Percentiles rank a stretch among this genome's conserved stretches.
These are phyloP conservation scores for Drosophila micromelanica DNA, from an alignment of 1,140 invertebrate genomes.

Conservation along the genomic window DNA sequence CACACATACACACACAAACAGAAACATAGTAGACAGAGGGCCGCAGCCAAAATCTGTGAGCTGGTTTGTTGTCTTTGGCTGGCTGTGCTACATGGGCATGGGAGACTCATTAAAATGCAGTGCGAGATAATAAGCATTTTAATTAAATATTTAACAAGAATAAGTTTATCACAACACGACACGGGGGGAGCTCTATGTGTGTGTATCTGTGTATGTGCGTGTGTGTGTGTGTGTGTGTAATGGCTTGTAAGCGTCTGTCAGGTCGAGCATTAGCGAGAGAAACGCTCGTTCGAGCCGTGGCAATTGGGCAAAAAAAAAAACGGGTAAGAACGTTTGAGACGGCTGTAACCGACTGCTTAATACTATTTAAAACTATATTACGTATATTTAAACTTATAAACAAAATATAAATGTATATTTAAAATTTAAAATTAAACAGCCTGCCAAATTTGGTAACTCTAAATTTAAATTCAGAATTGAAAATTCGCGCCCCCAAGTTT, in stretches of 20 bases:
- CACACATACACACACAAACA: slow-evolving; percentile 34
- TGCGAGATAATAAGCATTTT: slow-evolving; percentile 84
- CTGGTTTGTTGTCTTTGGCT: slow-evolving; percentile 74
- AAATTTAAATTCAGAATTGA: too few relatives aligned
- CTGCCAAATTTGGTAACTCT: too few relatives aligned
- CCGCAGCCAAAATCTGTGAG: slow-evolving; percentile 74
- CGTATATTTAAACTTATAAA: too few relatives aligned
- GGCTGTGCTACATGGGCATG: slow-evolving; percentile 37
- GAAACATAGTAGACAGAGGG: slow-evolving; percentile 2
- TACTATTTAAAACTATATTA: too few relatives aligned
- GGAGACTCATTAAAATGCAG: slow-evolving; percentile 84
- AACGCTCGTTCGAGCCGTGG: slow-evolving; percentile 60
- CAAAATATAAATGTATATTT: too few relatives aligned
- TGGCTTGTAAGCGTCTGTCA: slow-evolving; percentile 78
- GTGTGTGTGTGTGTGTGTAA: slow-evolving; percentile 46
- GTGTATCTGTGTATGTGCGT: slow-evolving; percentile 2
- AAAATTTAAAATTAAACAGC: too few relatives aligned
- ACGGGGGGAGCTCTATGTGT: slow-evolving; percentile 12
- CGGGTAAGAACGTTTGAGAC: neutral
- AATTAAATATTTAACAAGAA: slow-evolving; percentile 84
- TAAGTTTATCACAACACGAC: slow-evolving; percentile 84
- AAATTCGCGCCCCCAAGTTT: too few relatives aligned
- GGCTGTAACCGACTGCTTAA: neutral
- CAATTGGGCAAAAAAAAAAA: slow-evolving; percentile 24
- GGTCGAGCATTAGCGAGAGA: slow-evolving; percentile 54